Evolutionary conservation across 2,888 invertebrate species (phyloP), one percentile per base, ranked within the genome.

Genomic region (Blera fallax): DNA sequence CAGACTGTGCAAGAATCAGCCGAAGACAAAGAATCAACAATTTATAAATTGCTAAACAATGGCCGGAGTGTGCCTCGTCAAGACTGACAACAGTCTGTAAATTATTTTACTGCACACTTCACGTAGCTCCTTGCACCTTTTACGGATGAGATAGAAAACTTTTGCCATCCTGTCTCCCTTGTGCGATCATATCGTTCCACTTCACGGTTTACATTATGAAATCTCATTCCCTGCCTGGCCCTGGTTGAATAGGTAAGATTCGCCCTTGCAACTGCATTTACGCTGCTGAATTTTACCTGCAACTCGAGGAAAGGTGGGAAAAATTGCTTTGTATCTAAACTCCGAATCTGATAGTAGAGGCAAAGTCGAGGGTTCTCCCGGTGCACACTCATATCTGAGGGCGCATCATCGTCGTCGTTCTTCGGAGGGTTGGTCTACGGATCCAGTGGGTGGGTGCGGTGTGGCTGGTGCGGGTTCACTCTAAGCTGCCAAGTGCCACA

Each of bases 1-100:
- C 18, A 64, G 11, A 18, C 16, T 1, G 8, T 3, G 2, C 27
- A 45, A 29, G 8, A n/a, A 27, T 10, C 14, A 34, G 27, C 21
- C 37, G 37, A 60, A 40, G 6, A 37, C 37, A 40, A 14, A 6
- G 64, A 37, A 11, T 21, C 11, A 64, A 64, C 18, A 48, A 64
- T 48, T 64, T 48, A 64, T 27, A 45, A 64, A 64, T 45, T 64
- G 18, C 32, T 48, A 64, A 64, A 64, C 64, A 64, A 48, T 64
- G 21, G 48, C 29, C 32, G 7, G 32, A 64, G 48, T 64, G 64
- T 64, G 27, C 48, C 32, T 45, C 62, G n/a, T 58, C 24, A 24
- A 16, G 16, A 27, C 62, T 16, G 43, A 62, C 45, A 64, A 64
- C 45, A 11, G 29, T 8, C 27, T 2, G 64, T 18, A 45, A 48